phyloP scores from a whole-genome alignment of 2,113 vertebrate species.

The Ciconia maguari region DNA sequence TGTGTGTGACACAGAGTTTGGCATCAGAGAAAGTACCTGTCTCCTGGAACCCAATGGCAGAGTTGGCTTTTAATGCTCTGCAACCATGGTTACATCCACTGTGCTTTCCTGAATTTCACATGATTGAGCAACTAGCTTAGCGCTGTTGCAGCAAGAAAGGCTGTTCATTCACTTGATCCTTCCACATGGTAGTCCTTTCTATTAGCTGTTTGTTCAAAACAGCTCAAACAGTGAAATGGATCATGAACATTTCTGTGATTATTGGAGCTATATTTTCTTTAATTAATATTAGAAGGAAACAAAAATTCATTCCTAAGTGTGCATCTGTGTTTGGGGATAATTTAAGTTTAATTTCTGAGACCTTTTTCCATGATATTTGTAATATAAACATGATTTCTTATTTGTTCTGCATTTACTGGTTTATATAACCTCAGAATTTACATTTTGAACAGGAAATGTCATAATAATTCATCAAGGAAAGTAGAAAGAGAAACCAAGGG shows the following conservation, averaged over 20 bases:
- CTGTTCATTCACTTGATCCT: not conserved
- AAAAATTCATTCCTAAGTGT: not conserved
- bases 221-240: not conserved
- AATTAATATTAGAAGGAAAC: not conserved
- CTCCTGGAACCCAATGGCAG: not conserved
- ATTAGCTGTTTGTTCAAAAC: not conserved
- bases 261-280: not conserved
- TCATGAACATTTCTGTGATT: not conserved
- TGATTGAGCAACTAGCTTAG: not conserved
- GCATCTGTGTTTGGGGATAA: not conserved
- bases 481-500: not conserved
- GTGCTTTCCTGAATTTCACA: not conserved
- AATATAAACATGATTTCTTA: not conserved
- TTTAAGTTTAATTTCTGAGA: not conserved
- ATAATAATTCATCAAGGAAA: constrained; percentile 3
- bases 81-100: constrained; percentile 26
- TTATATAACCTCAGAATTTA: not conserved
- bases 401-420: not conserved
- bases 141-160: not conserved
- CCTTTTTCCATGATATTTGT: not conserved
- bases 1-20: not conserved
- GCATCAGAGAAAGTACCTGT: not conserved
- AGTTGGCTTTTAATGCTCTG: not conserved
- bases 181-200: not conserved
- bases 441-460: not conserved